Evolutionary conservation across 2,797 vertebrate species (phyloP).

Genomic region (Eleutherodactylus coqui): DNA sequence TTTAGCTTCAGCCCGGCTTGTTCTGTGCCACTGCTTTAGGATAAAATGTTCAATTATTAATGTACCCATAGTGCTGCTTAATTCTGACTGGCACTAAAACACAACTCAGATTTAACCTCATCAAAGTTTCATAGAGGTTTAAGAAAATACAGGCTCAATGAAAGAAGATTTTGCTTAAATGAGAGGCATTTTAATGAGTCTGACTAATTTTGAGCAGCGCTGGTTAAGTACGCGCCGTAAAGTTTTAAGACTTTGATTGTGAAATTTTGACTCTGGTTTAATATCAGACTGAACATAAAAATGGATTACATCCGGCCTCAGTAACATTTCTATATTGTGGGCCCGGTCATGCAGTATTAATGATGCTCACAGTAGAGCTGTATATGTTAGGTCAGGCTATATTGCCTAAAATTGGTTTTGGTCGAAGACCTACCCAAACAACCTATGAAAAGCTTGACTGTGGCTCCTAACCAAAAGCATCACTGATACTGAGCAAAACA

Average conservation of each 20-base stretch:
- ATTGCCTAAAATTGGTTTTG: background rate
- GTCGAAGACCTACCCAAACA: too few species aligned
- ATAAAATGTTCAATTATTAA: slow-evolving; percentile 72
- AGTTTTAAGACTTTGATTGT: background rate
- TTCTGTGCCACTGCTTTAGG: slow-evolving; percentile 43
- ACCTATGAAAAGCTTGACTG: background rate
- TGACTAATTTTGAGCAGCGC: background rate
- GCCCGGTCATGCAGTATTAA: background rate
- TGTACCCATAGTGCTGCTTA: slow-evolving; percentile 75
- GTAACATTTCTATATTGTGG: background rate
- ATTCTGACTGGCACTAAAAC: slow-evolving; percentile 78
- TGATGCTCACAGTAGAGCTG: background rate
- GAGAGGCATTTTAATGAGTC: background rate
- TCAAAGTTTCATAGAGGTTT: slow-evolving; percentile 73
- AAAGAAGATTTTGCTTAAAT: background rate
- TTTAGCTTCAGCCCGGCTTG: slow-evolving; percentile 19
- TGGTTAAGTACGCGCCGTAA: background rate
- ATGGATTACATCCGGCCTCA: background rate
- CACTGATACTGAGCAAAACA: too few species aligned
- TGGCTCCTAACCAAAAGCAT: too few species aligned
- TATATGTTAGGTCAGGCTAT: background rate
- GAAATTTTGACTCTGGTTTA: background rate
- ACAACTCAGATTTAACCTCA: slow-evolving; percentile 76
- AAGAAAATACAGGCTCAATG: slow-evolving; percentile 22
- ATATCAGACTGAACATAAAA: background rate